Percentiles rank a stretch among this genome's conserved stretches.
phyloP scores from a whole-genome alignment of 2,113 vertebrate species.

The Macaca nemestrina region DNA sequence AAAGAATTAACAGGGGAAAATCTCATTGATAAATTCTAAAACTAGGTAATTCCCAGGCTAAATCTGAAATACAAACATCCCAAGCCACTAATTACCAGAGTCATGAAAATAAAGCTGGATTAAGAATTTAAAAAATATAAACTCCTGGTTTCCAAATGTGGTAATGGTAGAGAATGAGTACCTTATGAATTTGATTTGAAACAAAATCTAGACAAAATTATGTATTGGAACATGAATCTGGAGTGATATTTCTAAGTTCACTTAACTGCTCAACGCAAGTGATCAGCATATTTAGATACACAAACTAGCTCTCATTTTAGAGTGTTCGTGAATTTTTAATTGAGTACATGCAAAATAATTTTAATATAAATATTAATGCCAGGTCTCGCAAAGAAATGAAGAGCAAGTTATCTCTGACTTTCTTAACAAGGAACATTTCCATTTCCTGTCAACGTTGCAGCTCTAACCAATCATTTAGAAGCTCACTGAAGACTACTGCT shows the following conservation, averaged over 20 bases:
- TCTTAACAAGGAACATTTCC: not conserved
- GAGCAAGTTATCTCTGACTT: not conserved
- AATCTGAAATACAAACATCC: not conserved
- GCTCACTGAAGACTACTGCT: not conserved
- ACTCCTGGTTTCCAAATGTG: not conserved
- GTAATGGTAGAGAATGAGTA: not conserved
- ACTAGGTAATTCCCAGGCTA: not conserved
- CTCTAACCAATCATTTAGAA: not conserved
- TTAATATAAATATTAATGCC: not conserved
- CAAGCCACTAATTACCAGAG: not conserved
- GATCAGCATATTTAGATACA: not conserved
- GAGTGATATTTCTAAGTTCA: not conserved
- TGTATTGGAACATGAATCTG: not conserved
- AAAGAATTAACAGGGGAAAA: slow-evolving; percentile 21
- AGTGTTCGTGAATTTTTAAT: not conserved
- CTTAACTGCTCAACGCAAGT: not conserved
- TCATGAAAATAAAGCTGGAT: slow-evolving; percentile 31
- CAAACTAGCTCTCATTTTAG: not conserved
- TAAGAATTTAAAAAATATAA: not conserved
- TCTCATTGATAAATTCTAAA: not conserved
- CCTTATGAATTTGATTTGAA: slow-evolving; percentile 5
- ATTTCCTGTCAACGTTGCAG: not conserved
- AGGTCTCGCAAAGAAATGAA: not conserved
- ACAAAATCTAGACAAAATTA: slow-evolving; percentile 1
- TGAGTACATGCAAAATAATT: slow-evolving; percentile 9